A percentile compares a stretch with the other conserved stretches of the same genome.
phyloP scores from a whole-genome alignment of 1,140 invertebrate genomes.

The Diploscapter pachys region DNA sequence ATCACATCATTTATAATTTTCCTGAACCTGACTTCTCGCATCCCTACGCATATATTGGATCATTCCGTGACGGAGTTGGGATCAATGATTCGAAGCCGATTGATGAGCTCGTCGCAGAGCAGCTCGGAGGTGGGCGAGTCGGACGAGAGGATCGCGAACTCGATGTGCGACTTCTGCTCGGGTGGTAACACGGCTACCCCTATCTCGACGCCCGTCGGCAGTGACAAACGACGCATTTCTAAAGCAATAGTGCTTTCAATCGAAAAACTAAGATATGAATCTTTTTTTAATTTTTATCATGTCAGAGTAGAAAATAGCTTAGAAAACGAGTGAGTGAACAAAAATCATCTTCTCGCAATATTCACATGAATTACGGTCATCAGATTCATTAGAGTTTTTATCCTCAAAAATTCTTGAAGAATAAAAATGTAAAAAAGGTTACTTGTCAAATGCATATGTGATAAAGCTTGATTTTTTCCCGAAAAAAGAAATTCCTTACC shows the following conservation, averaged over 20 bases:
- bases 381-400: too few species aligned
- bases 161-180: conserved; percentile 28
- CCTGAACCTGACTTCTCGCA: too few species aligned
- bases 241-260: not conserved
- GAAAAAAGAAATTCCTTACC: conserved; percentile 5
- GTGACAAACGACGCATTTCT: conserved; percentile 27
- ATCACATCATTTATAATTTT: too few species aligned
- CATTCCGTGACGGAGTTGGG: not conserved
- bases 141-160: conserved; percentile 22
- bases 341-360: not conserved
- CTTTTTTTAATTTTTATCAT: not conserved
- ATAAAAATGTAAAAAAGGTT: not conserved
- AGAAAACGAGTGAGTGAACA: not conserved
- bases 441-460: not conserved
- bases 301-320: conserved; percentile 2
- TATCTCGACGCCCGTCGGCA: conserved; percentile 29
- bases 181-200: conserved; percentile 29
- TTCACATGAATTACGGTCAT: too few species aligned
- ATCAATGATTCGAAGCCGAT: conserved; percentile 17
- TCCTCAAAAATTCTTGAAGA: too few species aligned
- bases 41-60: too few species aligned
- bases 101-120: conserved; percentile 22
- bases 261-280: not conserved
- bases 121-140: conserved; percentile 23
- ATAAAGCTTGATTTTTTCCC: not conserved